Conservation (phyloP, 2,113 vertebrate genomes). For the Copsychus sechellarum region DNA sequence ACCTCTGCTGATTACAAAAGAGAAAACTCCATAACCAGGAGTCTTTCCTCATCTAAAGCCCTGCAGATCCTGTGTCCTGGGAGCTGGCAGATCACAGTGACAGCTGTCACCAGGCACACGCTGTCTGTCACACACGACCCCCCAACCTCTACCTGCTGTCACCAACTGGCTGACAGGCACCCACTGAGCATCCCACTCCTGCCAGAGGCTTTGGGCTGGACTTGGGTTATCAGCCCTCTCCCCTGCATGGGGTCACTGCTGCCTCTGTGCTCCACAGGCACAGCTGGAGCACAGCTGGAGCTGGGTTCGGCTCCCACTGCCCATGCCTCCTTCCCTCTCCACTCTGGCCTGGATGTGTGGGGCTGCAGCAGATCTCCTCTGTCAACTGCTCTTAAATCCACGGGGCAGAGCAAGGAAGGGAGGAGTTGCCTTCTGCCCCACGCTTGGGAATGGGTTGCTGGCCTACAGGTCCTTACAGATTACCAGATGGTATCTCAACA, state of each 20-base stretch:
- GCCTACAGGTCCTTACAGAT: not conserved
- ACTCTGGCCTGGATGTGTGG: fast-evolving
- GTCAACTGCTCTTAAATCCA: not conserved
- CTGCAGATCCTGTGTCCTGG: not conserved
- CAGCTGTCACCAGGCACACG: fast-evolving
- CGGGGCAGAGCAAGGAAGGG: fast-evolving
- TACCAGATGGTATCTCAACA: not conserved
- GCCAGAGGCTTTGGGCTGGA: not conserved
- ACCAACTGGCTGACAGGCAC: not conserved
- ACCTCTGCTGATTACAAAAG: not conserved
- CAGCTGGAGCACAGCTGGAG: not conserved
- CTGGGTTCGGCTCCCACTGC: fast-evolving
- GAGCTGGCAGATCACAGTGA: not conserved
- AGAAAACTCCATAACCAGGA: not conserved
- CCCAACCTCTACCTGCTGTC: not conserved
- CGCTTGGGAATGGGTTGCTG: not conserved
- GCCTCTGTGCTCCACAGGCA: not conserved
- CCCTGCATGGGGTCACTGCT: not conserved
- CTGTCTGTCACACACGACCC: fast-evolving
- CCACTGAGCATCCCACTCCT: not conserved
- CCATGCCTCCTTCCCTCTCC: not conserved
- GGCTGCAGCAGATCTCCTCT: not conserved
- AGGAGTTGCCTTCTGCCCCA: not conserved
- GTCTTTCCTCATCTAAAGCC: not conserved
- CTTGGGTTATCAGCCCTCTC: not conserved